Evolutionary conservation across 2,888 invertebrate genomes (phyloP), one percentile per base, ranked within the genome.

Genomic region (Ectemnius lituratus): DNA sequence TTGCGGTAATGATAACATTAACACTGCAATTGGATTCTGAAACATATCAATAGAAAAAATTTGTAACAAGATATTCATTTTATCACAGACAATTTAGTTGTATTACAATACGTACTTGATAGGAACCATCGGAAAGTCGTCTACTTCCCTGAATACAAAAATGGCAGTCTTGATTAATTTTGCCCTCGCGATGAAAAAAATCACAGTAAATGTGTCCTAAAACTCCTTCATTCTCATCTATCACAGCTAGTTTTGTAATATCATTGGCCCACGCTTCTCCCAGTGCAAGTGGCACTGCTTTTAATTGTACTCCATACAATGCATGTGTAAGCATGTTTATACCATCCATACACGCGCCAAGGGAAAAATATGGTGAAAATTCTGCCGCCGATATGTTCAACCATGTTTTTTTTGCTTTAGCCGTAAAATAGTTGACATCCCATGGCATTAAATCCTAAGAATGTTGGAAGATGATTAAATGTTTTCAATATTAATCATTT

Each of bases 181-280:
- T 99, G n/a, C 96, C 96, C 27, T 93, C 92, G 66, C 98, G 92
- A 91, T 97, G 97, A 89, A 96, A 99, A 87, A 99, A 95, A 92
- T 99, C 99, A 91, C 99, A 98, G 91, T 99, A 99, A 85, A 99
- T 98, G 88, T 97, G 94, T 0, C 99, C 99, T 46, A 99, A 92
- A 13, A 96, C 90, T 0, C 96, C 96, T 87, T 97, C 96, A 0
- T 91, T 92, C 84, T 96, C 95, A 86, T 98, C 96, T 1, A 95
- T 93, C 27, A 98, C 98, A n/a, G 96, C 96, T 73, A 99, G 91
- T 91, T 99, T 99, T 87, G 98, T 96, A 46, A 99, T 95, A 90
- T 97, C 96, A 2, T 94, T 93, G 0, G 95, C 93, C 98, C 98
- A 99, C 0, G 95, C 93, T 91, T 99, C 99, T 0, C 96, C 95